Evolutionary conservation across 2,797 vertebrate genomes (phyloP).

Genomic region (Rhabdophis nuchalis): DNA sequence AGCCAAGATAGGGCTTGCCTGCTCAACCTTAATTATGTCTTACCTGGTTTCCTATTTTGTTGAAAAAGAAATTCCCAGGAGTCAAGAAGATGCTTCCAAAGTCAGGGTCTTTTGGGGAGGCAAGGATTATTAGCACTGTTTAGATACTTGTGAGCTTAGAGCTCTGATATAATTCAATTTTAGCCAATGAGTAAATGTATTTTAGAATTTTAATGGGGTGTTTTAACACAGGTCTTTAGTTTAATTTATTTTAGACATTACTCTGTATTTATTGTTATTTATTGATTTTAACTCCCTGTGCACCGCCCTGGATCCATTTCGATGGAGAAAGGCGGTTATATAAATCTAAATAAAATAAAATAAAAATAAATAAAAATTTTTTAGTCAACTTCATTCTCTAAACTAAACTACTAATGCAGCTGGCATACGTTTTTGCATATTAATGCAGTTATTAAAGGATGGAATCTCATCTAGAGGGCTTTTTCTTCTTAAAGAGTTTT

Average conservation of each 20-base stretch:
- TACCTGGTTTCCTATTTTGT: conserved; percentile 8
- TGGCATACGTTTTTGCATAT: conserved; percentile 63
- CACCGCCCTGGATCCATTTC: no score
- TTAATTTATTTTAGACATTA: no score
- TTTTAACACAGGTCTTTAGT: no score
- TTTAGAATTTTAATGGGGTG: no score
- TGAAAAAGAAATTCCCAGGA: not conserved
- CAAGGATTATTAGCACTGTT: conserved; percentile 43
- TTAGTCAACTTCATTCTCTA: conserved; percentile 50
- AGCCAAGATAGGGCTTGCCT: not conserved
- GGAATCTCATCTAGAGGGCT: conserved; percentile 48
- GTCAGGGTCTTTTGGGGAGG: conserved; percentile 7
- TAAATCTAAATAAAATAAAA: no score
- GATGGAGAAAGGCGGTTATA: no score
- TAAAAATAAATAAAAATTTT: no score
- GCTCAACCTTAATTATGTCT: not conserved
- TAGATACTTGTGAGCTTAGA: conserved; percentile 47
- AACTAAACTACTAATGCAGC: conserved; percentile 49
- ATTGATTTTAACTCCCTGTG: no score
- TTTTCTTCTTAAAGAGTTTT: conserved; percentile 51
- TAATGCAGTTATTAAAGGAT: conserved; percentile 65
- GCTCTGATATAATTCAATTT: no score
- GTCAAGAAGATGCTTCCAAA: conserved; percentile 32
- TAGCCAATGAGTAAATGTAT: no score
- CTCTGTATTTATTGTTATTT: no score